Base-by-base conservation (phyloP, 2,888 invertebrate genomes). In the Drosophila diplacantha region DNA sequence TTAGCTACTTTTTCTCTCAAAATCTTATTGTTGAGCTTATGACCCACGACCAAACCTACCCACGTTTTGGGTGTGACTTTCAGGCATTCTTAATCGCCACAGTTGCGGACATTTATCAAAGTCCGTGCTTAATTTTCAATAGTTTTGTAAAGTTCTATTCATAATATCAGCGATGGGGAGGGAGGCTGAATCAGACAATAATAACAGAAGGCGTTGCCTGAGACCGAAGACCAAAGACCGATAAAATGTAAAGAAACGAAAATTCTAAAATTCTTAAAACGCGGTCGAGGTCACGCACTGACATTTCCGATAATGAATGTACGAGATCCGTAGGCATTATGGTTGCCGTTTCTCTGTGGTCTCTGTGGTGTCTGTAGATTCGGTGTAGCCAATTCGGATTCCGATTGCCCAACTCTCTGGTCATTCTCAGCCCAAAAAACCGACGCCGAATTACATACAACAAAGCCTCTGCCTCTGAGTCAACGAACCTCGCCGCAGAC, bases 211-310 rank as follows among this genome's bases (percentile, higher is more conserved):
- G 64, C 64, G 64, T 64, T 64, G 49, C 58, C 51, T 37, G 53
- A 14, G 32, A 37, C 49, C 50, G 26, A 57, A 47, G 41, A 37
- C 49, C 50, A 20, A 56, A 47, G 35, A 35, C 49, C 31, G 50
- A 50, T 58, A 43, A 47, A 49, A 49, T 24, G 34, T 29, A 51
- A 52, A 52, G 59, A 55, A 39, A 35, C 69, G 47, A 54, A 61
- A 60, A 65, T 71, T 64, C 35, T 70, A 75, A 66, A 81, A 75
- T 75, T 60, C 60, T 59, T 71, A 64, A 78, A 80, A 82, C 70
- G 77, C 82, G 80, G 80, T 80, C 80, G 80, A 80, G 84, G 80
- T 83, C 80, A 80, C 67, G 65, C 70, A 69, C 78, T 82, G 84
- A 76, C 84, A 83, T 80, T 83, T 83, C 82, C 84, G 59, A 60